These are phyloP conservation scores for Tipula helvola DNA, from an alignment of 2,888 invertebrate genomes.

Conservation along the genomic window DNA sequence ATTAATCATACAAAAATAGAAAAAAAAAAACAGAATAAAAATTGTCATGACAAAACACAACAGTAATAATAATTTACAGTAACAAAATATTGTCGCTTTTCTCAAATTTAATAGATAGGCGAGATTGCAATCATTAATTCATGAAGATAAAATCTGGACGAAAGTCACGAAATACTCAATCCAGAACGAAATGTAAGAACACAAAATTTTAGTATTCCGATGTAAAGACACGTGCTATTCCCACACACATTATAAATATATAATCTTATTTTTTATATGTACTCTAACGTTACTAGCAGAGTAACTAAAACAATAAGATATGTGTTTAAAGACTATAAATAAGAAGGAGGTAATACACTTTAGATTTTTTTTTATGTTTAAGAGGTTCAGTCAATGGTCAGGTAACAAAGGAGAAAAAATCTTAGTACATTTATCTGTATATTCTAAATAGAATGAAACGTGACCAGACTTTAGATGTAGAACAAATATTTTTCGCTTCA, in stretches of 20 bases:
- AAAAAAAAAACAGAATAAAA: background rate
- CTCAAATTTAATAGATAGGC: background rate
- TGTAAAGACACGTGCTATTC: background rate
- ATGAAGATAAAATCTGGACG: background rate
- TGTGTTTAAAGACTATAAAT: background rate
- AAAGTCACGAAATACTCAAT: background rate
- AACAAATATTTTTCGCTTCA: background rate
- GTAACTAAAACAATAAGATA: background rate
- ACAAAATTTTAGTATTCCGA: background rate
- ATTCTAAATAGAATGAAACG: background rate
- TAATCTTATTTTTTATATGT: background rate
- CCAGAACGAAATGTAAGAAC: background rate
- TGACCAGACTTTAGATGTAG: background rate
- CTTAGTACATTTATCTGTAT: background rate
- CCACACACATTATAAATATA: background rate
- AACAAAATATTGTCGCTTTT: background rate
- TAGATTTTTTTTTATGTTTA: background rate
- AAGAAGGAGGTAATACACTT: background rate
- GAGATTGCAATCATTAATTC: background rate
- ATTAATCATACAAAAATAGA: background rate
- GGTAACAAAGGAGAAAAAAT: background rate
- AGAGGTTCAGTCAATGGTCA: background rate
- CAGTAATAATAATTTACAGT: background rate
- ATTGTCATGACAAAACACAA: background rate
- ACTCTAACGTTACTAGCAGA: background rate